Base-by-base conservation (phyloP, 2,888 invertebrate species). In the Drosophila paracracens region DNA sequence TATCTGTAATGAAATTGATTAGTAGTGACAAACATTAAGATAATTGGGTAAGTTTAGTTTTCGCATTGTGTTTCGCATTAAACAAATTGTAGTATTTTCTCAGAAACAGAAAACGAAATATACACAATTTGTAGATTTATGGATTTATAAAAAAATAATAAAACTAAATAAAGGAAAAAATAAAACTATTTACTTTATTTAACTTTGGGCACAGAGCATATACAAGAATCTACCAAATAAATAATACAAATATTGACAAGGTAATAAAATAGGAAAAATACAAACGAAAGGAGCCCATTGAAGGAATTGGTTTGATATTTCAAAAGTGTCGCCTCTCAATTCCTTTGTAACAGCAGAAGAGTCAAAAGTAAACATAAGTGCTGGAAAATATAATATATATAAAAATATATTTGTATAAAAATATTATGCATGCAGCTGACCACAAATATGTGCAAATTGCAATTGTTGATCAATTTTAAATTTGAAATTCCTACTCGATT, bases 261-360 rank as follows among this genome's bases (percentile, higher is more conserved):
- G 31, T 36, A 76, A 56, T 11, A 38, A 8, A 21, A 8, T 16
- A 4, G 35, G 4, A 3, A 56, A 36, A 31, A 46, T 56, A 43
- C 13, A 21, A 62, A 43, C n/a, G 8, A 33, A 21, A 27, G 4
- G 13, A 27, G 2, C 11, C 43, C 11, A 31, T 52, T 8, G 38
- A 38, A 18, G 27, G 18, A 35, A 53, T 69, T 31, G 18, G 13
- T 70, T 38, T 18, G 25, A 21, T 16, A 46, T 36, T 38, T 31
- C 21, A 4, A 21, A 54, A 70, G 70, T 53, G 59, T 69, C 25
- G 35, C 8, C 16, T n/a, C 53, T 11, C 54, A 53, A 53, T 36
- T 38, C n/a, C 43, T 7, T 27, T 52, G 21, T 8, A 31, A 43
- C 10, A 57, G 43, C 11, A 10, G 16, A 16, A 21, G 31, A 43